Evolutionary conservation across 2,888 invertebrate species (phyloP).

Genomic region (Tetragonisca angustula): DNA sequence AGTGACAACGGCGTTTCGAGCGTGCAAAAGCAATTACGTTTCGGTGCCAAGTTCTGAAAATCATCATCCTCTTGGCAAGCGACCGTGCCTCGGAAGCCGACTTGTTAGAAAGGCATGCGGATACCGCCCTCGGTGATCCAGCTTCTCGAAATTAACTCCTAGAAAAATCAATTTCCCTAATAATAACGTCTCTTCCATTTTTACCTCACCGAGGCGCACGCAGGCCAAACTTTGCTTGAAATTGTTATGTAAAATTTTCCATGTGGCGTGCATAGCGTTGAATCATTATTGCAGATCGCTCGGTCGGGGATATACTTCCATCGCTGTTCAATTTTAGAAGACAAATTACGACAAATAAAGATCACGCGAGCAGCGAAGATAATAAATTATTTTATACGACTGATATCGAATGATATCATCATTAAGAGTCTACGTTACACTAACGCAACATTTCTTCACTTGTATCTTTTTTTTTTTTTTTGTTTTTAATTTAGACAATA

Average conservation of each 20-base stretch:
- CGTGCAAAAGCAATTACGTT: slow-evolving; percentile 61
- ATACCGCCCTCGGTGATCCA: slow-evolving; percentile 36
- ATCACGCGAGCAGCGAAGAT: too few species aligned
- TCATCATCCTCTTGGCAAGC: slow-evolving; percentile 72
- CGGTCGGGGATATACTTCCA: not conserved
- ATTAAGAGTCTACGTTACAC: not conserved
- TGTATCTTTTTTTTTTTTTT: not conserved
- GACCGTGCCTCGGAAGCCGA: slow-evolving; percentile 70
- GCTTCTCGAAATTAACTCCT: slow-evolving; percentile 33
- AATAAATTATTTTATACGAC: not conserved
- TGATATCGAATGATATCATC: not conserved
- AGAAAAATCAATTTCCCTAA: slow-evolving; percentile 14
- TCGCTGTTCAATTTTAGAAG: not conserved
- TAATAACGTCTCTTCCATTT: slow-evolving; percentile 21
- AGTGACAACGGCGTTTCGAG: slow-evolving; percentile 49
- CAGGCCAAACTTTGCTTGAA: not conserved
- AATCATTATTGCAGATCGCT: not conserved
- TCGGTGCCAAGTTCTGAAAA: slow-evolving; percentile 77
- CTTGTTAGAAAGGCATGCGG: slow-evolving; percentile 76
- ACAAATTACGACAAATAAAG: too few species aligned
- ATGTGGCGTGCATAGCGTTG: not conserved
- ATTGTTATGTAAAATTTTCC: slow-evolving; percentile 3
- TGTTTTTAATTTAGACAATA: not conserved
- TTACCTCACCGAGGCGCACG: not conserved
- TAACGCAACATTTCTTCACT: not conserved